Base-by-base conservation (phyloP, 2,888 invertebrate genomes). In the Archips xylosteana region DNA sequence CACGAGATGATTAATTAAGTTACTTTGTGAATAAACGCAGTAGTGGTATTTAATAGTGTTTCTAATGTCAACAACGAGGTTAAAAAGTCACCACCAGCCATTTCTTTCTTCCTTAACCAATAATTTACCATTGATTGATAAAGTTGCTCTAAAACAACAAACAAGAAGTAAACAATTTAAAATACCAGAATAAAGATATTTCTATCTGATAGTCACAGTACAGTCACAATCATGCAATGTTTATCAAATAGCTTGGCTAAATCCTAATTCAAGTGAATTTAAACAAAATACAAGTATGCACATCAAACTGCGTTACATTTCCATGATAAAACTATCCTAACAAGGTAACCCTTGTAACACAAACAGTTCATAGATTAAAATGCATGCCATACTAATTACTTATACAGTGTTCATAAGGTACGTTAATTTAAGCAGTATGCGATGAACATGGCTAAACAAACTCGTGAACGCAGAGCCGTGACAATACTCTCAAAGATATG, bases 381-480 rank as follows among this genome's bases (percentile, higher is more conserved):
- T 78, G 75, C 76, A 76, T 75, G 77, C 79, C 75, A 75, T 76
- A 81, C 83, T 84, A 86, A 89, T 89, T 89, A 87, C 84, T 84
- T 84, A 87, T 80, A 85, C 86, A 86, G 81, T 76, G 81, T 79
- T 78, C 81, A 82, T 83, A 85, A 76, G 81, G 78, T 83, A 82
- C 81, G 84, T 83, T 85, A 83, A 87, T 84, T 83, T 82, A 85
- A 83, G 80, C 82, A 80, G 82, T 86, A 85, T 88, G 87, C 87
- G 88, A 87, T 87, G 86, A 86, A 87, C 88, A 88, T 90, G 84
- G 87, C 86, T 85, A 87, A 88, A 86, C 85, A 84, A 83, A 85
- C 85, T 84, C 86, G 89, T 87, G 90, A 83, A 86, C 83, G 81
- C 77, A 77, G 77, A 45, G 60, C 32, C 74, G 70, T 70, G 71